A percentile compares a stretch with the other conserved stretches of the same genome.
Evolutionary conservation across 2,888 invertebrate species (phyloP).

Genomic region (Hypomecis atomaria): DNA sequence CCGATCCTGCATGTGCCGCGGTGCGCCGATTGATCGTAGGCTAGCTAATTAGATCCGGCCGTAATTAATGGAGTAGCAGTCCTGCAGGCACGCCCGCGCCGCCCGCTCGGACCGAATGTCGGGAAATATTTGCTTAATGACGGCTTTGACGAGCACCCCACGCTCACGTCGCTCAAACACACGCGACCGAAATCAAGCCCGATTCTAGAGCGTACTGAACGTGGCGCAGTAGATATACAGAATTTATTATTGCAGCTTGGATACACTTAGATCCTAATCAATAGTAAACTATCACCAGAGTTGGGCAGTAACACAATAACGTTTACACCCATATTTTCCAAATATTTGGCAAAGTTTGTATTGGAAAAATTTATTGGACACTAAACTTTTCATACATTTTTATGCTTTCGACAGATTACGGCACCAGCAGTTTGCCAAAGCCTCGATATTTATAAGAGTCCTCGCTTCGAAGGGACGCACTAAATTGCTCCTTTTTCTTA

Average conservation of each 20-base stretch:
- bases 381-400: conserved; percentile 76
- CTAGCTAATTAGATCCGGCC: conserved; percentile 58
- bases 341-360: conserved; percentile 61
- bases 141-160: conserved; percentile 52
- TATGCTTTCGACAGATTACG: conserved; percentile 74
- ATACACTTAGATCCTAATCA: too few relatives aligned
- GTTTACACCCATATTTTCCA: conserved; percentile 52
- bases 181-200: conserved; percentile 47
- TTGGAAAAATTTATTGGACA: conserved; percentile 74
- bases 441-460: conserved; percentile 66
- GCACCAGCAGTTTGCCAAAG: conserved; percentile 59
- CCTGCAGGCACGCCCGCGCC: conserved; percentile 32
- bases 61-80: conserved; percentile 61
- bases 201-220: conserved; percentile 39
- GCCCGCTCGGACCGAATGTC: conserved; percentile 45
- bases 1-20: conserved; percentile 24
- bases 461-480: conserved; percentile 58
- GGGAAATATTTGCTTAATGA: conserved; percentile 63
- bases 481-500: conserved; percentile 61
- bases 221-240: not conserved
- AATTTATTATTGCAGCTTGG: too few relatives aligned
- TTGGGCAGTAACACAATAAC: not conserved
- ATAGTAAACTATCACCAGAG: too few relatives aligned
- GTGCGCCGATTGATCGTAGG: conserved; percentile 50
- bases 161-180: conserved; percentile 46